Evolutionary conservation across 1,140 invertebrate genomes (phyloP).

Genomic region (Wiebesia pumilae): DNA sequence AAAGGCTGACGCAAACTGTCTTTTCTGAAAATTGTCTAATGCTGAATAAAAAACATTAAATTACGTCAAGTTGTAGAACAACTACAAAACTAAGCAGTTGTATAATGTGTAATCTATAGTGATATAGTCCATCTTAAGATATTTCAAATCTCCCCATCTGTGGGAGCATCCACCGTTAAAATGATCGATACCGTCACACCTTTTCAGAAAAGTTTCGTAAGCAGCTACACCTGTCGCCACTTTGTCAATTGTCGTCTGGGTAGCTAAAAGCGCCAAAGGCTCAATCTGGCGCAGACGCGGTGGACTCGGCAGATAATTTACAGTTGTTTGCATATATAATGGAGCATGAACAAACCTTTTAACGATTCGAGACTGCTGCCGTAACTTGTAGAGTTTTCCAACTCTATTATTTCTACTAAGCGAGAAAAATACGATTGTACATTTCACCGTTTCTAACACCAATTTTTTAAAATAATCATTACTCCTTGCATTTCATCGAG

Average conservation of each 20-base stretch:
- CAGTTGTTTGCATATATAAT: background rate
- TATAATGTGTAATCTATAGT: background rate
- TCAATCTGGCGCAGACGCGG: background rate
- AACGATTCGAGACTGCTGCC: background rate
- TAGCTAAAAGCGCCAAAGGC: background rate
- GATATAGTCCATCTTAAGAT: background rate
- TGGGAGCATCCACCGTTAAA: background rate
- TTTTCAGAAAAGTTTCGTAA: background rate
- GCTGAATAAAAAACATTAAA: too few relatives aligned
- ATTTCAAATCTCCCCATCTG: background rate
- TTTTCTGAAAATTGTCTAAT: too few relatives aligned
- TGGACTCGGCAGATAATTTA: background rate
- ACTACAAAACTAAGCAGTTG: background rate
- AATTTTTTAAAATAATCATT: too few relatives aligned
- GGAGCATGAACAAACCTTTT: background rate
- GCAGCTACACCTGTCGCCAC: background rate
- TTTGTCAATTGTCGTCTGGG: constrained; percentile 6
- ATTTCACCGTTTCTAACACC: too few relatives aligned
- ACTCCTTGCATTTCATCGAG: too few relatives aligned
- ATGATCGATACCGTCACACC: background rate
- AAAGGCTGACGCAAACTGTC: too few relatives aligned
- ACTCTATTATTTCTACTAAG: too few relatives aligned
- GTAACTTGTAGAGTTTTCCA: too few relatives aligned
- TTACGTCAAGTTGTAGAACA: background rate
- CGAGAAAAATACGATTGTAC: too few relatives aligned